Evolutionary conservation across 2,797 vertebrate genomes (phyloP).

Genomic region (Channallabes apus): DNA sequence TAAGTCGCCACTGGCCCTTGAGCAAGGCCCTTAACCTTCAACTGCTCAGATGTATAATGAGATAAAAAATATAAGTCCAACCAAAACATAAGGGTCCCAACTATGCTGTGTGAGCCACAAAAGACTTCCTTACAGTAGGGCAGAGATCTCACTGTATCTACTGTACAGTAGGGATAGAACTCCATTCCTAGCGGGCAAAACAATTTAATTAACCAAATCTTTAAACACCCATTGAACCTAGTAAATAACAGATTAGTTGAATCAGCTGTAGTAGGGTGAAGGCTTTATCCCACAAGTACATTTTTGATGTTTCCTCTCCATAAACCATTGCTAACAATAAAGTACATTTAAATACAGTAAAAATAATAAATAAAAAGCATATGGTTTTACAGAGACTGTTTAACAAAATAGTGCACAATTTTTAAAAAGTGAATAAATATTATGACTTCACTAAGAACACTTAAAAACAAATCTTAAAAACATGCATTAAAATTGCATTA

Average conservation of each 20-base stretch:
- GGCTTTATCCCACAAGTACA: background rate
- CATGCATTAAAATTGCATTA: slow-evolving; percentile 6
- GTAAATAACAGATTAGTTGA: too few species aligned
- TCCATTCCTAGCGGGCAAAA: too few species aligned
- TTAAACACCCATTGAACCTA: too few species aligned
- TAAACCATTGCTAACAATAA: background rate
- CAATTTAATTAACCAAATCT: too few species aligned
- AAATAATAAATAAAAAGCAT: background rate
- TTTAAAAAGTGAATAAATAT: background rate
- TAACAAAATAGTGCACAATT: background rate
- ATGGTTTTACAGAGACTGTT: background rate
- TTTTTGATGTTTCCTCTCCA: background rate
- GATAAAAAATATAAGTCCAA: background rate
- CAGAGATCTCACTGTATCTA: too few species aligned
- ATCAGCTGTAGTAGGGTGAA: background rate
- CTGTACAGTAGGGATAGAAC: too few species aligned
- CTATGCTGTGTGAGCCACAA: background rate
- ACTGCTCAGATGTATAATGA: too few species aligned
- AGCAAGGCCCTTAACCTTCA: too few species aligned
- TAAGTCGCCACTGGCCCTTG: too few species aligned
- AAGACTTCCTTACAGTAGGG: background rate
- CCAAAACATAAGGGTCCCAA: background rate
- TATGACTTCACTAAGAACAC: background rate
- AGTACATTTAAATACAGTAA: too few species aligned
- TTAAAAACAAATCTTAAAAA: background rate